Base-by-base conservation (phyloP, 2,888 invertebrate genomes). In the Dioctria linearis region DNA sequence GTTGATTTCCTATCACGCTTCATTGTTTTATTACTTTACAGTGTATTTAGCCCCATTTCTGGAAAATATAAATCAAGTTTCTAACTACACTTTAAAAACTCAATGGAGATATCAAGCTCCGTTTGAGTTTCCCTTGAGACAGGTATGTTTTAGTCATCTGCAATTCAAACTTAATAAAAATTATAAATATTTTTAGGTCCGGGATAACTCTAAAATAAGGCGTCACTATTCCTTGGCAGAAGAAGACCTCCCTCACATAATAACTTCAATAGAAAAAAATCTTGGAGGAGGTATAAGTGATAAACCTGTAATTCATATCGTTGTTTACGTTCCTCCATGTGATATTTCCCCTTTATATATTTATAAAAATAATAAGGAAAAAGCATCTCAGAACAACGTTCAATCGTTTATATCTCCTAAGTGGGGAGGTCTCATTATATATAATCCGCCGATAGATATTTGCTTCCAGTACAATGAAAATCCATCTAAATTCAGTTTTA, bases 341-440 rank as follows among this genome's bases (percentile, higher is more conserved):
- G 90, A 91, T 59, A 90, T 90, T 78, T 91, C 93, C 51, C 96
- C 97, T 0, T 89, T 98, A 39, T 91, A 92, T 85, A 94, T 98
- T 82, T 92, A 94, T 84, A 92, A 92, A 82, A 87, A 87, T 42
- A 85, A 89, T 66, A 91, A 91, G 85, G 83, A 85, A 59, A 82
- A 85, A 87, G 89, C 88, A 5, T 87, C 88, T 40, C 85, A 85
- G 69, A 85, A 90, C 82, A 88, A 90, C 42, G 88, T 92, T 40
- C 93, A 94, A 87, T 94, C 95, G 3, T 95, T 96, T 87, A 91
- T 95, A 85, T 95, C 95, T 0, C 94, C 95, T 0, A 92, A 95
- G 81, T 98, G 98, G 98, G 98, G 98, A 61, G 97, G 96, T 1
- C 93, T 98, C 81, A 91, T 94, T 73, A 91, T 98, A 57, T 90